Conservation (phyloP, 1,140 invertebrate genomes). For the Marisa cornuarietis region DNA sequence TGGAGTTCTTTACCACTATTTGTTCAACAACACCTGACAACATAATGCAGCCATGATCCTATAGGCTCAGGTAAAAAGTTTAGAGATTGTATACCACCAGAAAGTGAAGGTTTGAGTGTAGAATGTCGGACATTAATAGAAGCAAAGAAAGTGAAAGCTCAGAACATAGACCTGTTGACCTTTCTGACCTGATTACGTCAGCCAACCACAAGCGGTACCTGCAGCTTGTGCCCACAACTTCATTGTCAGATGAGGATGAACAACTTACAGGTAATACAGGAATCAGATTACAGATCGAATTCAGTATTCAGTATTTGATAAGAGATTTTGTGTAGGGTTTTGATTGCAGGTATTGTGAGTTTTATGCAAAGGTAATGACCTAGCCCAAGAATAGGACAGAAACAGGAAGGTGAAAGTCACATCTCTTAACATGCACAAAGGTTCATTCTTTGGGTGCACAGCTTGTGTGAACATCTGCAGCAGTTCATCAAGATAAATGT, state of each 20-base stretch:
- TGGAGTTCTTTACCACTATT: neutral
- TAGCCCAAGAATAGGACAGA: too few species aligned
- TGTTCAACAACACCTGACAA: neutral
- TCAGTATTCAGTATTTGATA: neutral
- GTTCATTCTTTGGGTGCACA: too few species aligned
- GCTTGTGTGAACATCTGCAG: too few species aligned
- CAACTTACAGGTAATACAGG: neutral
- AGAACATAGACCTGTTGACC: neutral
- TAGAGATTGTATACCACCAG: neutral
- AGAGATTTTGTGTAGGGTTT: neutral
- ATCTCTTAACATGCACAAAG: too few species aligned
- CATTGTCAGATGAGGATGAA: constrained; percentile 47
- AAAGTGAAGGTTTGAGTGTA: neutral
- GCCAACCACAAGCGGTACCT: constrained; percentile 28
- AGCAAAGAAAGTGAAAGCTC: constrained; percentile 1
- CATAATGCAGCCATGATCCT: neutral
- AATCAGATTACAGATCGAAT: neutral
- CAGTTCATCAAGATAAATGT: too few species aligned
- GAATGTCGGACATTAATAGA: neutral
- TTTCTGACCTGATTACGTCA: neutral
- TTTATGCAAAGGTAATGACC: too few species aligned
- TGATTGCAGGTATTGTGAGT: too few species aligned
- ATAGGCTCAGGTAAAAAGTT: neutral
- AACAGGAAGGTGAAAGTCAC: too few species aligned
- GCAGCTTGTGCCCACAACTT: constrained; percentile 38